Percentiles rank a stretch among this genome's conserved stretches.
phyloP scores from a whole-genome alignment of 1,140 invertebrate genomes.

The Pseudomyrmex flavicornis region DNA sequence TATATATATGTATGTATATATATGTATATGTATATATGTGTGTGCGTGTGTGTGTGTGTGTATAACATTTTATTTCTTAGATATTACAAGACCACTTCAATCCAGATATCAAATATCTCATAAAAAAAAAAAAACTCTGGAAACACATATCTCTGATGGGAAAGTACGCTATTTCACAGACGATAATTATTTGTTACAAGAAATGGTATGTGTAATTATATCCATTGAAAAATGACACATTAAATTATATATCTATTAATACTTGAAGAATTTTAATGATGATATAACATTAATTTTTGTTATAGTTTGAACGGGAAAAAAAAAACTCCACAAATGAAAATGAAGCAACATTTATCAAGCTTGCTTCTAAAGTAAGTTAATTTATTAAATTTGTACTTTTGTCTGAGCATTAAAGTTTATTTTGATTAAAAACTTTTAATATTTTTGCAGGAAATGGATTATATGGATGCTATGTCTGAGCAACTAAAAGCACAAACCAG shows the following conservation, averaged over 20 bases:
- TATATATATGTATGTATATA: no score
- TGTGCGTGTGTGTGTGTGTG: no score
- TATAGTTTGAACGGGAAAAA: slow-evolving; percentile 96
- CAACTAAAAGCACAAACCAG: slow-evolving; percentile 89
- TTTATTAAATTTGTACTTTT: slow-evolving; percentile 30
- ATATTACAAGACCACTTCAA: slow-evolving; percentile 84
- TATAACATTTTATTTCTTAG: slow-evolving; percentile 16
- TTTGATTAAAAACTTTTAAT: slow-evolving; percentile 37
- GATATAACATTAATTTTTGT: slow-evolving; percentile 58
- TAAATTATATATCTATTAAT: slow-evolving; percentile 80
- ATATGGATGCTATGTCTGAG: slow-evolving; percentile 94
- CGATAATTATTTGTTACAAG: slow-evolving; percentile 93
- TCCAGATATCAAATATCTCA: slow-evolving; percentile 75
- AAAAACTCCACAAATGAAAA: slow-evolving; percentile 92
- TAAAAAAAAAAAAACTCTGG: slow-evolving; percentile 79
- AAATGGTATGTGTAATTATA: slow-evolving; percentile 87
- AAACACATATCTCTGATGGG: slow-evolving; percentile 91
- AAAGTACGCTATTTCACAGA: slow-evolving; percentile 94
- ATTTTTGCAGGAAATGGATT: slow-evolving; percentile 83
- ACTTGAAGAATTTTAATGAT: neutral
- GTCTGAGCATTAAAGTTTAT: slow-evolving; percentile 21
- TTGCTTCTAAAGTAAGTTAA: slow-evolving; percentile 88
- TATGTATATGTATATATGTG: no score
- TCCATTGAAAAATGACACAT: no score
- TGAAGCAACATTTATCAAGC: slow-evolving; percentile 91